These are phyloP conservation scores for sheep (Ovis aries) DNA, from an alignment of 2,113 vertebrate genomes.

Conservation along the genomic window DNA sequence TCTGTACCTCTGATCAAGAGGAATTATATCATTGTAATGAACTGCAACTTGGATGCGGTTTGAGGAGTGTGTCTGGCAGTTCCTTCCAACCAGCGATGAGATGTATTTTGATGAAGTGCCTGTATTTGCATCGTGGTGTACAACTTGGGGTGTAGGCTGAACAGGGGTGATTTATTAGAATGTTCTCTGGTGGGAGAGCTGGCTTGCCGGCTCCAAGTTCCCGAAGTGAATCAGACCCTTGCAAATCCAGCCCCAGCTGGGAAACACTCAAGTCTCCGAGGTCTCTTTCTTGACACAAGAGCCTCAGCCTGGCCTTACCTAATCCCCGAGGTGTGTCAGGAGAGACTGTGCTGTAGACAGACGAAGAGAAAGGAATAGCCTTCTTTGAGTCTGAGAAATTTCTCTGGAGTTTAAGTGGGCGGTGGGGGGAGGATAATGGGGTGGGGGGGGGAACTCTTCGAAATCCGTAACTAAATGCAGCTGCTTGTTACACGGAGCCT, in stretches of 20 bases:
- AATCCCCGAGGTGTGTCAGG: slow-evolving; percentile 68
- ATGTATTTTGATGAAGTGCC: slow-evolving; percentile 11
- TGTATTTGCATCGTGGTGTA: background rate
- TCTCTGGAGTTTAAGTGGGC: slow-evolving; percentile 62
- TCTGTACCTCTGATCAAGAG: background rate
- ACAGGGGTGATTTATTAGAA: slow-evolving; percentile 32
- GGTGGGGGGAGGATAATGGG: background rate
- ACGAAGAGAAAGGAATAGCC: slow-evolving; percentile 65
- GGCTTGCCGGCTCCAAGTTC: background rate
- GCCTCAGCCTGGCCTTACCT: background rate
- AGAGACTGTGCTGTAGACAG: slow-evolving; percentile 66
- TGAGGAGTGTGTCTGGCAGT: background rate
- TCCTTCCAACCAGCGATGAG: background rate
- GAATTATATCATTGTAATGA: background rate
- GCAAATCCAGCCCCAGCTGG: slow-evolving; percentile 29
- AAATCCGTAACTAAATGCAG: slow-evolving; percentile 80
- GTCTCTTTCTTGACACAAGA: slow-evolving; percentile 47
- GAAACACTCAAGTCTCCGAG: background rate
- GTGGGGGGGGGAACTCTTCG: slow-evolving; percentile 14
- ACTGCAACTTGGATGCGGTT: background rate
- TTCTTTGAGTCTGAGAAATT: slow-evolving; percentile 69
- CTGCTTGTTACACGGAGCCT: slow-evolving; percentile 75
- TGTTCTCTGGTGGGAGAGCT: background rate
- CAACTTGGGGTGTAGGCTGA: background rate
- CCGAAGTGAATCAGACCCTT: background rate